These are phyloP conservation scores for Coenonympha glycerion DNA, from an alignment of 2,888 invertebrate species.

Conservation along the genomic window DNA sequence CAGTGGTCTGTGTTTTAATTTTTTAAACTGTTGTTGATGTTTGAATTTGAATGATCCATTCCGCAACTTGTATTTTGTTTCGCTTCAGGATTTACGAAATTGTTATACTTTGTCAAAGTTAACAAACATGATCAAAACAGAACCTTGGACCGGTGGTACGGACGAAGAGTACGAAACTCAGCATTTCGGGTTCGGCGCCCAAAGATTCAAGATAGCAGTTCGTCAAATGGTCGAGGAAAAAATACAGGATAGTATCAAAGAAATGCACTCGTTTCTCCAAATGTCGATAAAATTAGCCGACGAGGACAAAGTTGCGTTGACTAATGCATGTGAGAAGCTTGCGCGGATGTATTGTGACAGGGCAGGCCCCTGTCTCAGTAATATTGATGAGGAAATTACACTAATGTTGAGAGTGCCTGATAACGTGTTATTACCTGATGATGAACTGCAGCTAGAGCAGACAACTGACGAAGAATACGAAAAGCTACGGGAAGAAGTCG, in stretches of 20 bases:
- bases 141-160: constrained; percentile 58
- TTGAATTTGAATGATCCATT: no score
- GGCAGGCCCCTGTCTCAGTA: constrained; percentile 51
- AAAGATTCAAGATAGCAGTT: constrained; percentile 62
- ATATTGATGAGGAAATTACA: constrained; percentile 61
- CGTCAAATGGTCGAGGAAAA: constrained; percentile 67
- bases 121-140: constrained; percentile 50
- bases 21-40: no score
- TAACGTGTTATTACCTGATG: constrained; percentile 59
- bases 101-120: neutral
- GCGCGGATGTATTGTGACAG: constrained; percentile 57
- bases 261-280: constrained; percentile 57
- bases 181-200: constrained; percentile 67
- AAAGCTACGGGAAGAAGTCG: constrained; percentile 55
- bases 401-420: constrained; percentile 52
- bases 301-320: constrained; percentile 54
- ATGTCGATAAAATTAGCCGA: constrained; percentile 57
- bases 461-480: constrained; percentile 53
- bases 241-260: constrained; percentile 56
- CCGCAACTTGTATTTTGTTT: no score
- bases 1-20: no score
- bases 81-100: neutral
- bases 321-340: constrained; percentile 57
- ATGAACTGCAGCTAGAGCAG: constrained; percentile 57
- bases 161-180: constrained; percentile 71